Evolutionary conservation across 2,113 vertebrate genomes (phyloP).

Genomic region (Phasianus colchicus): DNA sequence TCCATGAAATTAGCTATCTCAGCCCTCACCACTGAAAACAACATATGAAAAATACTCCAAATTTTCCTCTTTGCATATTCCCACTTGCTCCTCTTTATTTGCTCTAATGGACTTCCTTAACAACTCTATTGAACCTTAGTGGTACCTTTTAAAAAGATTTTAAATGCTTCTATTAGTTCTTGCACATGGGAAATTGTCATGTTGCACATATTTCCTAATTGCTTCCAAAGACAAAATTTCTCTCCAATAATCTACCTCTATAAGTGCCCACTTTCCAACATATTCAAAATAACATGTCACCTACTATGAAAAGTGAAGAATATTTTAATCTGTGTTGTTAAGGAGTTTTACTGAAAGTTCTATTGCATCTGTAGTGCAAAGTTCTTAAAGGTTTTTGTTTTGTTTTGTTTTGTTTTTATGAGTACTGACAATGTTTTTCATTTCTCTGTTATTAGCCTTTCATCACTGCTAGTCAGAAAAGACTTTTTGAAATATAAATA

Average conservation of each 20-base stretch:
- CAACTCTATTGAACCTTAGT: neutral
- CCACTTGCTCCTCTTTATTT: neutral
- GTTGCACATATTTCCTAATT: neutral
- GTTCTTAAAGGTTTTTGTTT: too few relatives aligned
- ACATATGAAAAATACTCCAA: neutral
- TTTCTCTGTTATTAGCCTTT: neutral
- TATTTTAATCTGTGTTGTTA: neutral
- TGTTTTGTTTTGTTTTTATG: neutral
- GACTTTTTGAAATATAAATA: neutral
- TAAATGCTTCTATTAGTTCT: neutral
- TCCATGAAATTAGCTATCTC: neutral
- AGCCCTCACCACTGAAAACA: slow-evolving; percentile 11
- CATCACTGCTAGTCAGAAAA: neutral
- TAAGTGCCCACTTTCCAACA: neutral
- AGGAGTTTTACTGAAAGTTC: neutral
- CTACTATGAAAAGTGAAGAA: neutral
- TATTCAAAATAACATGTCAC: neutral
- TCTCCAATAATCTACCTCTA: neutral
- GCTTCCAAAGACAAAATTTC: neutral
- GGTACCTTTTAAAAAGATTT: neutral
- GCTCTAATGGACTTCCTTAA: neutral
- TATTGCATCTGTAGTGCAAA: neutral
- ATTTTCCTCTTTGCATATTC: neutral
- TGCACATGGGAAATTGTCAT: neutral
- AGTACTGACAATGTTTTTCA: neutral